Evolutionary conservation across 2,888 invertebrate species (phyloP).

Genomic region (Scaptomyza reducta): DNA sequence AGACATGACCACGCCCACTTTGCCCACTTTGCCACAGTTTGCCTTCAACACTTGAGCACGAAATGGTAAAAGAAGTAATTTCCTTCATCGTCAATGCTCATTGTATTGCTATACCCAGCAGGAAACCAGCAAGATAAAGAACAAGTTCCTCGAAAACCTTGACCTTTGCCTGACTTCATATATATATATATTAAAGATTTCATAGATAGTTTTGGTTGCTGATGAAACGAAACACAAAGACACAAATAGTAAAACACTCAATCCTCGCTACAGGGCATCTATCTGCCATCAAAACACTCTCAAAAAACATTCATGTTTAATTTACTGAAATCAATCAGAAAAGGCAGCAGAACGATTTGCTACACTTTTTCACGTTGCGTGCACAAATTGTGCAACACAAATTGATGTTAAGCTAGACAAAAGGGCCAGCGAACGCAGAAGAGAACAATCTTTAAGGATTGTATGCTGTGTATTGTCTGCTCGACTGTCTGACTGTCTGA

Average conservation of each 20-base stretch:
- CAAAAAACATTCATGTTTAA: background rate
- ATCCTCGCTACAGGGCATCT: conserved; percentile 3
- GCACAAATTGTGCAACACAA: conserved; percentile 58
- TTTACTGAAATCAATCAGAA: conserved; percentile 50
- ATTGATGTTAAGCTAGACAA: conserved; percentile 32
- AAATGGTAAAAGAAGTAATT: conserved; percentile 54
- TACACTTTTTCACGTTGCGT: conserved; percentile 62
- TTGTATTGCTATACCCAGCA: conserved; percentile 19
- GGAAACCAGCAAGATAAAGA: background rate
- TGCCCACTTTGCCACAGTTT: conserved; percentile 21
- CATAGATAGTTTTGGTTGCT: background rate
- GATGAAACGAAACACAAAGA: background rate
- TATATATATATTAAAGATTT: too few species aligned
- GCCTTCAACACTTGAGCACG: conserved; percentile 62
- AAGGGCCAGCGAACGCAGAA: conserved; percentile 14
- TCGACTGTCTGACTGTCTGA: conserved; percentile 1
- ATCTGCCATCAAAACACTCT: background rate
- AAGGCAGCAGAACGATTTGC: conserved; percentile 52
- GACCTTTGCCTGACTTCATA: background rate
- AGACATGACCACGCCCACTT: conserved; percentile 37
- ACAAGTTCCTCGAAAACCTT: background rate
- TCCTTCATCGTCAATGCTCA: conserved; percentile 40
- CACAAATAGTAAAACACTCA: background rate
- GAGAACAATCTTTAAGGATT: conserved; percentile 31
- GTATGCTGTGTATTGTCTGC: background rate